phyloP scores from a whole-genome alignment of 2,888 invertebrate species.

The Chelonus formosanus region DNA sequence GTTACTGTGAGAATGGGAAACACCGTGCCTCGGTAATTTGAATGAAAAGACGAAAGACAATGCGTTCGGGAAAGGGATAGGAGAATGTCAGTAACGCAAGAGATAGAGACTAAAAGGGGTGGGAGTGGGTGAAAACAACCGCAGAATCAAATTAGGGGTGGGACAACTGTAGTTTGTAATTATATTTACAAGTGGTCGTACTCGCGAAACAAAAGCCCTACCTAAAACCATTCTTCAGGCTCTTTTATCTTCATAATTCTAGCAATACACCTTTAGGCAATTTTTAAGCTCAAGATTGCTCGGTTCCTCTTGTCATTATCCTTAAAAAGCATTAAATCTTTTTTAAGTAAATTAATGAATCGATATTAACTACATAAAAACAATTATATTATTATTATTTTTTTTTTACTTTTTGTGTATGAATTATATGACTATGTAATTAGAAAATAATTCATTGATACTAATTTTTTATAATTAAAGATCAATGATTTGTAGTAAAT shows the following conservation, averaged over 20 bases:
- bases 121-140: slow-evolving; percentile 60
- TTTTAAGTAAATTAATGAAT: background rate
- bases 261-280: background rate
- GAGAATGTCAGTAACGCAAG: slow-evolving; percentile 26
- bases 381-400: background rate
- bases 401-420: background rate
- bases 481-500: no score
- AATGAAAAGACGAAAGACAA: slow-evolving; percentile 65
- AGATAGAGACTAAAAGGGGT: background rate
- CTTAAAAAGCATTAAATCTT: slow-evolving; percentile 4
- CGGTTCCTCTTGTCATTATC: slow-evolving; percentile 3
- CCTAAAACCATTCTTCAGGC: slow-evolving; percentile 14
- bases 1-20: slow-evolving; percentile 50
- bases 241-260: slow-evolving; percentile 7
- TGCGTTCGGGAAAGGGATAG: slow-evolving; percentile 49
- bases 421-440: no score
- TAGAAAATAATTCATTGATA: no score
- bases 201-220: slow-evolving; percentile 59
- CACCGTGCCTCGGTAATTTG: slow-evolving; percentile 57
- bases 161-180: slow-evolving; percentile 54
- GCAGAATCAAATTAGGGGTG: slow-evolving; percentile 62
- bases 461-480: no score
- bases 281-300: slow-evolving; percentile 9
- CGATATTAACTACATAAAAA: slow-evolving; percentile 24
- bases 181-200: slow-evolving; percentile 65